These are phyloP conservation scores for Hymenochirus boettgeri DNA, from an alignment of 2,113 vertebrate species.

Conservation along the genomic window DNA sequence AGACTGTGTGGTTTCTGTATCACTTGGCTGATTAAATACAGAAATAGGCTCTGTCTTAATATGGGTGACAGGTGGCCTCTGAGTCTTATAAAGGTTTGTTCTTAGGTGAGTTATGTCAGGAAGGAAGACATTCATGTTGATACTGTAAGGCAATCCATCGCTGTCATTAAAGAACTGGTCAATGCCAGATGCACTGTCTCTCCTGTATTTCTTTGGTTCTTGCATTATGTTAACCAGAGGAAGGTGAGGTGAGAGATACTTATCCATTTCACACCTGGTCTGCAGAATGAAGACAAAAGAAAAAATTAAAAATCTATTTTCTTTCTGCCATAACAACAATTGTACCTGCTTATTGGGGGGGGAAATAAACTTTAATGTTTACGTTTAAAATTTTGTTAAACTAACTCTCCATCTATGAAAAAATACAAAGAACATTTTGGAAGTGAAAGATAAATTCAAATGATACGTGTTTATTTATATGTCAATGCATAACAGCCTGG, in stretches of 20 bases:
- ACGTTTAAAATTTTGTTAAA: too few species aligned
- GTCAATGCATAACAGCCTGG: too few species aligned
- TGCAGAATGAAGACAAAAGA: conserved; percentile 52
- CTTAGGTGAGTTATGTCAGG: conserved; percentile 85
- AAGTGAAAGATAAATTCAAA: too few species aligned
- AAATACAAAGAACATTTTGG: too few species aligned
- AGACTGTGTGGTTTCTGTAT: conserved; percentile 65
- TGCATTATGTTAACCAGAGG: conserved; percentile 59
- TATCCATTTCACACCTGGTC: conserved; percentile 93
- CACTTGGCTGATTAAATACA: conserved; percentile 73
- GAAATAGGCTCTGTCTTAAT: conserved; percentile 85
- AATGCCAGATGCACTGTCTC: conserved; percentile 74
- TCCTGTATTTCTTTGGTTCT: conserved; percentile 78
- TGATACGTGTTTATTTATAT: too few species aligned
- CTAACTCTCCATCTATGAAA: too few species aligned
- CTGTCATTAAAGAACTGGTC: conserved; percentile 88
- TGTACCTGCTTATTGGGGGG: too few species aligned
- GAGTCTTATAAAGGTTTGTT: conserved; percentile 80
- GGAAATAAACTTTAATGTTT: too few species aligned
- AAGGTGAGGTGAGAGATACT: conserved; percentile 75
- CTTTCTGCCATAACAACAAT: too few species aligned
- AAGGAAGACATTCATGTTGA: conserved; percentile 93
- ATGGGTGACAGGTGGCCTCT: conserved; percentile 72
- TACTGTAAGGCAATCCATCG: conserved; percentile 82
- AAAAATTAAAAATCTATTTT: not conserved